phyloP scores from a whole-genome alignment of 1,140 invertebrate genomes.

The Hyphantria cunea region DNA sequence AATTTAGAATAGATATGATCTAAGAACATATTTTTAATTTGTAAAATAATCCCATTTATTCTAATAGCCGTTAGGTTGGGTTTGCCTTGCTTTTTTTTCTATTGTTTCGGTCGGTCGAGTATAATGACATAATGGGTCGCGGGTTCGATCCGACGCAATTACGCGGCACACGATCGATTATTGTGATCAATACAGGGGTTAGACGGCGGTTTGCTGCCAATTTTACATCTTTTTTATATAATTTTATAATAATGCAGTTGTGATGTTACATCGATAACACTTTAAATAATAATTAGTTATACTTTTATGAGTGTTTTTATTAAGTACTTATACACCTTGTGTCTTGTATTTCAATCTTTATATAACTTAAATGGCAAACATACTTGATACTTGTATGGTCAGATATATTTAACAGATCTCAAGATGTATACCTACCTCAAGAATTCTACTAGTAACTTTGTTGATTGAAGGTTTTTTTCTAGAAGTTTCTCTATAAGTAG shows the following conservation, averaged over 20 bases:
- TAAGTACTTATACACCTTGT: background rate
- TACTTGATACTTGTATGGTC: too few relatives aligned
- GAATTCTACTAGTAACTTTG: too few relatives aligned
- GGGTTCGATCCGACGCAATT: conserved; percentile 76
- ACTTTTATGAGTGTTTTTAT: background rate
- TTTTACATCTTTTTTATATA: conserved; percentile 76
- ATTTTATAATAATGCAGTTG: conserved; percentile 71
- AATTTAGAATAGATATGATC: conserved; percentile 21
- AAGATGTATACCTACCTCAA: too few relatives aligned
- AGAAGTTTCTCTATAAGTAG: too few relatives aligned
- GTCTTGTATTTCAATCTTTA: too few relatives aligned
- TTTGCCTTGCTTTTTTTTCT: conserved; percentile 40
- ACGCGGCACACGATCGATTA: conserved; percentile 80
- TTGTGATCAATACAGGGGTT: conserved; percentile 80
- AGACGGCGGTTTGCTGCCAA: conserved; percentile 76
- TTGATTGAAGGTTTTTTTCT: too few relatives aligned
- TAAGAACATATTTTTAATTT: background rate
- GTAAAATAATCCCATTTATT: background rate
- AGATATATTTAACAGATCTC: too few relatives aligned
- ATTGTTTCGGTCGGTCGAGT: conserved; percentile 74
- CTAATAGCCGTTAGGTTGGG: background rate
- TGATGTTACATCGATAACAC: conserved; percentile 57
- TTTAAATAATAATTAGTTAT: background rate
- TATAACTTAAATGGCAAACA: too few relatives aligned
- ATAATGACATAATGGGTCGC: conserved; percentile 79